Percentiles rank a stretch among this genome's conserved stretches.
Conservation (phyloP, 1,140 invertebrate genomes). For the Pogonomyrmex californicus region DNA sequence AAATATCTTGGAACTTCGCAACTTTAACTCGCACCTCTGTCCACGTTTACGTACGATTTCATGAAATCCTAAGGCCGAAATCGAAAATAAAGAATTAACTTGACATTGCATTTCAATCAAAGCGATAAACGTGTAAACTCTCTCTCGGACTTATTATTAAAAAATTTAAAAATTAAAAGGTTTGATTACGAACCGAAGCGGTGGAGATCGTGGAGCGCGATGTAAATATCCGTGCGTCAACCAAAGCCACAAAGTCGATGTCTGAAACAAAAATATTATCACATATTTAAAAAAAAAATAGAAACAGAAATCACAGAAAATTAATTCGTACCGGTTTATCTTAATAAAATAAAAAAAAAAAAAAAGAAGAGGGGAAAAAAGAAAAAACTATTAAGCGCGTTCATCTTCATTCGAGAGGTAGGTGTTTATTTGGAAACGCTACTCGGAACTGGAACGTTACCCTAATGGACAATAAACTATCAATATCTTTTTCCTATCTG, state of each 20-base stretch:
- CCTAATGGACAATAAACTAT: conserved; percentile 40
- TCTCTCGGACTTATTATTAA: not conserved
- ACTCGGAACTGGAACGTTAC: conserved; percentile 22
- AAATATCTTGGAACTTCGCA: not conserved
- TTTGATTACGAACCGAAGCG: conserved; percentile 20
- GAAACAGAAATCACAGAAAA: not conserved
- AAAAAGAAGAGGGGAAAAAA: not conserved
- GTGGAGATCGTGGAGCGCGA: not conserved
- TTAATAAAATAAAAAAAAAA: conserved; percentile 8
- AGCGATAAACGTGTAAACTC: not conserved
- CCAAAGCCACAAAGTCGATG: not conserved
- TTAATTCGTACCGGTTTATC: not conserved
- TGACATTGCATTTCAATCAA: not conserved
- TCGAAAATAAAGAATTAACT: not conserved
- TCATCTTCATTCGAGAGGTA: not conserved
- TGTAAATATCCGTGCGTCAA: not conserved
- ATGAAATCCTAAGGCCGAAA: not conserved
- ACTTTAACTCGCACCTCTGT: not conserved
- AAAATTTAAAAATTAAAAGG: not conserved
- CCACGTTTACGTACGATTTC: not conserved
- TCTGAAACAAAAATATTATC: conserved; percentile 28
- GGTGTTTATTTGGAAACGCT: not conserved
- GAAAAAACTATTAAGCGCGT: too few species aligned
- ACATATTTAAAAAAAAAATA: not conserved
- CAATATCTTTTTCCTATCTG: conserved; percentile 6